phyloP scores from a whole-genome alignment of 2,888 invertebrate species.

The Amiota minor region DNA sequence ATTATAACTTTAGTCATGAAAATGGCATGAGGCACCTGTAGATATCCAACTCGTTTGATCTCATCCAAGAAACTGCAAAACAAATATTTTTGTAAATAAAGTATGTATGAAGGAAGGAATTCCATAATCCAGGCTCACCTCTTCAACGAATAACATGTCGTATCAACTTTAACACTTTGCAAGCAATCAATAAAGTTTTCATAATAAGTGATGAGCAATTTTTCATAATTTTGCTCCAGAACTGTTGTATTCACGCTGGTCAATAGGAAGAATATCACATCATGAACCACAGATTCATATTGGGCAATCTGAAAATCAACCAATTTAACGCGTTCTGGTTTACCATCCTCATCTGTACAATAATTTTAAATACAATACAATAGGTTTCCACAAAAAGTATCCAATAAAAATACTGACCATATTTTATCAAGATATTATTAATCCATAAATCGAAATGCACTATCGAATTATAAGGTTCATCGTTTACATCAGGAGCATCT shows the following conservation, averaged over 20 bases:
- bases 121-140: slow-evolving; percentile 59
- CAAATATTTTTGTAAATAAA: not conserved
- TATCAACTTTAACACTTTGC: slow-evolving; percentile 69
- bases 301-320: slow-evolving; percentile 77
- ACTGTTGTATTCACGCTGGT: slow-evolving; percentile 75
- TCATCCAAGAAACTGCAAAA: slow-evolving; percentile 69
- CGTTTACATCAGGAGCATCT: slow-evolving; percentile 51
- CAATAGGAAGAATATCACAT: slow-evolving; percentile 76
- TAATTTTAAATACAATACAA: not conserved
- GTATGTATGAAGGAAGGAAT: not conserved
- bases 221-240: slow-evolving; percentile 73
- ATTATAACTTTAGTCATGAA: slow-evolving; percentile 75
- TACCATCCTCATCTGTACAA: slow-evolving; percentile 61
- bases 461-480: slow-evolving; percentile 75
- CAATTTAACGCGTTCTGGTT: slow-evolving; percentile 75
- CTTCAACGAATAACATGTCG: slow-evolving; percentile 72
- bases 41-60: slow-evolving; percentile 71
- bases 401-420: slow-evolving; percentile 60
- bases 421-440: slow-evolving; percentile 77
- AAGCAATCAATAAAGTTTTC: slow-evolving; percentile 74
- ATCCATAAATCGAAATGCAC: slow-evolving; percentile 78
- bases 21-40: slow-evolving; percentile 74
- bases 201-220: slow-evolving; percentile 76
- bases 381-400: not conserved
- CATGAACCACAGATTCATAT: slow-evolving; percentile 75